Evolutionary conservation across 2,888 invertebrate species (phyloP).

Genomic region (Carcina quercana): DNA sequence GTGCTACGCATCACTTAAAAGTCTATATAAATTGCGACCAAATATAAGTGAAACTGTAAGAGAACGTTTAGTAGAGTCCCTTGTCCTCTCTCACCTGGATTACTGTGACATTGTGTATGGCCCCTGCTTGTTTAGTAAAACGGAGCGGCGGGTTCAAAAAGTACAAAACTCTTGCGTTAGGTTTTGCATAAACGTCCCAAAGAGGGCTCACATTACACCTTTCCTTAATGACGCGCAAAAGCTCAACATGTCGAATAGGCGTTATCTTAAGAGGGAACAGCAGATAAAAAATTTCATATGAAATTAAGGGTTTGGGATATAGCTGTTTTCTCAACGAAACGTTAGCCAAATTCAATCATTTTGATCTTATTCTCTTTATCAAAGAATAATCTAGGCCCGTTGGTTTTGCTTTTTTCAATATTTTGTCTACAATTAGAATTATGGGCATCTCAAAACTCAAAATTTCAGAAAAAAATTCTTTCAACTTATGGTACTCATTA

Average conservation of each 20-base stretch:
- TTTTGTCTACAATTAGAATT: no score
- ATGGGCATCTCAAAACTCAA: no score
- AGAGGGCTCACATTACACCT: not conserved
- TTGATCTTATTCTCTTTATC: no score
- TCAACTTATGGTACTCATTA: no score
- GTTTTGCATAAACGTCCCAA: not conserved
- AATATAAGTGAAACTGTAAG: not conserved
- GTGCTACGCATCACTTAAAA: not conserved
- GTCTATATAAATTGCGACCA: not conserved
- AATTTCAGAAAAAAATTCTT: no score
- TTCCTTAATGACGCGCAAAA: not conserved
- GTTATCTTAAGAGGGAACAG: no score
- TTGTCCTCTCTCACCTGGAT: not conserved
- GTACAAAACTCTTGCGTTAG: slow-evolving; percentile 1
- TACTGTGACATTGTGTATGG: not conserved
- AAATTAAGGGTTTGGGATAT: no score
- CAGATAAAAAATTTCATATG: no score
- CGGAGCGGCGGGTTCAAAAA: not conserved
- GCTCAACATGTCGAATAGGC: not conserved
- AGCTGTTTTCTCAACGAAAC: no score
- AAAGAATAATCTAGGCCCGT: no score
- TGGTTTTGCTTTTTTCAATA: no score
- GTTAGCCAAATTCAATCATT: no score
- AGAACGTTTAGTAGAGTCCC: not conserved
- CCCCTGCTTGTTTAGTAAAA: not conserved